A percentile compares a stretch with the other conserved stretches of the same genome.
Conservation (phyloP, 2,113 vertebrate species). For the Panurus biarmicus region DNA sequence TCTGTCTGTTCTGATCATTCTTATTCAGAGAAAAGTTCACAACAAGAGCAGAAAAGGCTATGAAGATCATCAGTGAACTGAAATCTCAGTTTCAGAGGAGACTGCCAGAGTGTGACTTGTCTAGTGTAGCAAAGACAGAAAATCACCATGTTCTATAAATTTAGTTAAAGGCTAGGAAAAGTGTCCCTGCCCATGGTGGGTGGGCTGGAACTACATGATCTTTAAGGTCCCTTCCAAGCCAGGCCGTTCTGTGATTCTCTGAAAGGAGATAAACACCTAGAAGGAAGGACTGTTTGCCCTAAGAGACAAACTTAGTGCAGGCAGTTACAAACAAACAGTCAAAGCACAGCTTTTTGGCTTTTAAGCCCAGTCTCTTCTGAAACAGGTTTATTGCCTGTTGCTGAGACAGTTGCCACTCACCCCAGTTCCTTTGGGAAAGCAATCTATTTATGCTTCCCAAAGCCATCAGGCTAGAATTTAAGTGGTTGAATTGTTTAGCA, state of each 20-base stretch:
- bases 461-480: neutral
- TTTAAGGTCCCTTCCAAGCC: neutral
- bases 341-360: neutral
- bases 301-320: neutral
- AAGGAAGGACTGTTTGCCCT: neutral
- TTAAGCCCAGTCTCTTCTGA: neutral
- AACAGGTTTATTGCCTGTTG: neutral
- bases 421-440: neutral
- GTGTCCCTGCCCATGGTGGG: neutral
- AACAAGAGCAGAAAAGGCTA: neutral
- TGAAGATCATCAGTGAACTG: neutral
- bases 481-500: neutral
- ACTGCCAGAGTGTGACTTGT: neutral
- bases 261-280: neutral
- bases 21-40: neutral
- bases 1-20: neutral
- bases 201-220: neutral
- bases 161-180: neutral
- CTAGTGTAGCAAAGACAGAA: neutral
- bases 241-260: neutral
- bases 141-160: neutral
- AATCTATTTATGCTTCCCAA: neutral
- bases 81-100: neutral
- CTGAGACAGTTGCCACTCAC: neutral
- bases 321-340: neutral